Evolutionary conservation across 1,140 invertebrate species (phyloP).

Genomic region (Hetaerina americana): DNA sequence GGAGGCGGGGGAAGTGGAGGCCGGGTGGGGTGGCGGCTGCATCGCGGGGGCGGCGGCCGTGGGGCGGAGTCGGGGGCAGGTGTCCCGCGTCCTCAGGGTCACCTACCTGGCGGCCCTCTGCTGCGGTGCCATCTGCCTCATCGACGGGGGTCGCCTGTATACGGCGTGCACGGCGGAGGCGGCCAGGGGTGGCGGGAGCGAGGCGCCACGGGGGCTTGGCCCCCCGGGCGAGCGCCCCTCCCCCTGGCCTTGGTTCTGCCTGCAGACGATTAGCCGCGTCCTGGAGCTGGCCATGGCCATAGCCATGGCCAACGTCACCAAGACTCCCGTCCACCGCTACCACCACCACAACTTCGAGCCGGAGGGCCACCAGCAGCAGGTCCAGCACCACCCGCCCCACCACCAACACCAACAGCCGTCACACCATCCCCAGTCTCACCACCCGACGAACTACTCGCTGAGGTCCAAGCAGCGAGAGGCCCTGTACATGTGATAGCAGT

Average conservation of each 20-base stretch:
- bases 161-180: too few relatives aligned
- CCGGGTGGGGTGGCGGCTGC: conserved; percentile 15
- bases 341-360: conserved; percentile 26
- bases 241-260: conserved; percentile 39
- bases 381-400: conserved; percentile 21
- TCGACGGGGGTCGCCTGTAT: conserved; percentile 35
- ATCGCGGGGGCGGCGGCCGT: conserved; percentile 17
- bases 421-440: conserved; percentile 26
- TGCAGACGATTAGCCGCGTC: conserved; percentile 36
- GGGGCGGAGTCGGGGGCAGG: conserved; percentile 30
- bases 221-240: conserved; percentile 4
- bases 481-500: conserved; percentile 33
- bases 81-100: conserved; percentile 33
- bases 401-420: conserved; percentile 22
- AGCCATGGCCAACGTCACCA: conserved; percentile 45
- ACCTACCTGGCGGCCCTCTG: conserved; percentile 37
- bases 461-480: conserved; percentile 13
- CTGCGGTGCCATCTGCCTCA: conserved; percentile 37
- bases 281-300: conserved; percentile 41
- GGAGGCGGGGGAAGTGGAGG: conserved; percentile 27
- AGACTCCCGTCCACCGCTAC: conserved; percentile 38
- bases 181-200: neutral
- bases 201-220: neutral
- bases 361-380: conserved; percentile 29
- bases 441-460: neutral